Percentiles rank a stretch among this genome's conserved stretches.
These are phyloP conservation scores for Eudasyphora cyanicolor DNA, from an alignment of 2,888 invertebrate genomes.

Conservation along the genomic window DNA sequence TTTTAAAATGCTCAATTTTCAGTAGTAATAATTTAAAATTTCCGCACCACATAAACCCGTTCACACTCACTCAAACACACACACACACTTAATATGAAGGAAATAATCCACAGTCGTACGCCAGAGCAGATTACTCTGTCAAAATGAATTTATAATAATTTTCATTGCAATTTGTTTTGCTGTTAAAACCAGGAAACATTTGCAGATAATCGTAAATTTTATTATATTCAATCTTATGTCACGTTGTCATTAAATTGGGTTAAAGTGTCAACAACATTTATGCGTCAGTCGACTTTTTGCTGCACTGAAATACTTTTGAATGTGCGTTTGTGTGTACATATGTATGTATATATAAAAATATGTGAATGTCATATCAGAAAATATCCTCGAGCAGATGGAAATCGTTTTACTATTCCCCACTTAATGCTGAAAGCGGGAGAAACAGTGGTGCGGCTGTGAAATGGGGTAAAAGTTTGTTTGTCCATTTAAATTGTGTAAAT, in stretches of 20 bases:
- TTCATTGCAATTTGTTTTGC: neutral
- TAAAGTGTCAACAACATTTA: conserved; percentile 25
- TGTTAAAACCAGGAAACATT: conserved; percentile 23
- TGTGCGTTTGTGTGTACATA: neutral
- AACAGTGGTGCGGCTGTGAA: too few species aligned
- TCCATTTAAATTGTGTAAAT: too few species aligned
- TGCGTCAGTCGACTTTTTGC: neutral
- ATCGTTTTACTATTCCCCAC: too few species aligned
- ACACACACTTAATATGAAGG: neutral
- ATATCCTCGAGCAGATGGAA: too few species aligned
- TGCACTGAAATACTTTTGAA: neutral
- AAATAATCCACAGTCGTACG: too few species aligned
- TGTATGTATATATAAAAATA: neutral
- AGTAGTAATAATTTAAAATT: too few species aligned
- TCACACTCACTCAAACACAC: neutral
- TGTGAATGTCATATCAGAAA: neutral
- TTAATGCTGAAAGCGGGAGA: too few species aligned
- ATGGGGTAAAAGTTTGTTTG: too few species aligned
- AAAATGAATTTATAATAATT: neutral
- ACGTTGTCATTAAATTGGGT: conserved; percentile 18
- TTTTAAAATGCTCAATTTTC: too few species aligned
- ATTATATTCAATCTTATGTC: conserved; percentile 32
- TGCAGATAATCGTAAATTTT: conserved; percentile 35
- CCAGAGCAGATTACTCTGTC: conserved; percentile 5
- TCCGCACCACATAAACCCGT: too few species aligned